Conservation (phyloP, 2,888 invertebrate genomes). For the Fragum sueziense region DNA sequence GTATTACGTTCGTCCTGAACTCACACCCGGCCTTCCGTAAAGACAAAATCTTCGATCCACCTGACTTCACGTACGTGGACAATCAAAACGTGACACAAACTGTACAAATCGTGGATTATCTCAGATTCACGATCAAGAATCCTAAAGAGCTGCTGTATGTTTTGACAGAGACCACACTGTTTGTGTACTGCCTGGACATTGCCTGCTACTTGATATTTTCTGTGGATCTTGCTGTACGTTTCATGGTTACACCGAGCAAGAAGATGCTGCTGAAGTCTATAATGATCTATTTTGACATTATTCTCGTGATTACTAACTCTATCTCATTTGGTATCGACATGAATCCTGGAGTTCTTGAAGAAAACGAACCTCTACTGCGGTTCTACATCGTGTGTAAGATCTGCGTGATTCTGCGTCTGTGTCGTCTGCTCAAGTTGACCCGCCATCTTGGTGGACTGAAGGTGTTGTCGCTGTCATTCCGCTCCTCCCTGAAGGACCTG, state of each 20-base stretch:
- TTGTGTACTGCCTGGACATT: slow-evolving; percentile 64
- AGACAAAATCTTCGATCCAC: not conserved
- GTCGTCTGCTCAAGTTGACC: slow-evolving; percentile 44
- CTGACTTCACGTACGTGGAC: not conserved
- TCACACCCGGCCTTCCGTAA: slow-evolving; percentile 53
- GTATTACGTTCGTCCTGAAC: slow-evolving; percentile 44
- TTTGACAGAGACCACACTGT: slow-evolving; percentile 38
- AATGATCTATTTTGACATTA: slow-evolving; percentile 48
- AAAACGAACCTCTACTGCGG: not conserved
- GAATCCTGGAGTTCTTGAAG: not conserved
- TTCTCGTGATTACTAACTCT: slow-evolving; percentile 46
- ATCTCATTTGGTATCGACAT: slow-evolving; percentile 29
- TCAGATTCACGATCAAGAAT: slow-evolving; percentile 1
- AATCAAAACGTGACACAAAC: not conserved
- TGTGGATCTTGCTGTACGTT: slow-evolving; percentile 66
- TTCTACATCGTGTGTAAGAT: slow-evolving; percentile 34
- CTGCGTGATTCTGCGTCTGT: slow-evolving; percentile 35
- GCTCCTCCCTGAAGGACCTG: slow-evolving; percentile 68
- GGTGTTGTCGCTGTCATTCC: slow-evolving; percentile 69
- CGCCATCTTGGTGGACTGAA: slow-evolving; percentile 55
- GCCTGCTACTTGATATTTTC: slow-evolving; percentile 71
- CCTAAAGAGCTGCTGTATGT: slow-evolving; percentile 15
- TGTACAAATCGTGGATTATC: not conserved
- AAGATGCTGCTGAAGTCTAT: slow-evolving; percentile 49
- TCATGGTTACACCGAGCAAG: slow-evolving; percentile 62